phyloP scores from a whole-genome alignment of 1,140 invertebrate species.

The Vanessa tameamea region DNA sequence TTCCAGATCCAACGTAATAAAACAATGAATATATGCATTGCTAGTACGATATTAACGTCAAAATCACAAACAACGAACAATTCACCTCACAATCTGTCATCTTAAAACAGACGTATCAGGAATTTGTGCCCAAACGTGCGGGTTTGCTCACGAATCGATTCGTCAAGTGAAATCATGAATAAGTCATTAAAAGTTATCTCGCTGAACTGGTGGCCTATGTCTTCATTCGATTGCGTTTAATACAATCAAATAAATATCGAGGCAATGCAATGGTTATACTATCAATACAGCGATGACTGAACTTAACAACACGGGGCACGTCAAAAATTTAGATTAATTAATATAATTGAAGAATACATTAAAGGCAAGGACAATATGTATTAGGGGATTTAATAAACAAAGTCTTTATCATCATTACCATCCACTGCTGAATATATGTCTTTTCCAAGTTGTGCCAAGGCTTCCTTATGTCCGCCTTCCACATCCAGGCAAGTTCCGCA shows the following conservation, averaged over 20 bases:
- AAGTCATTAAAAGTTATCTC: slow-evolving; percentile 59
- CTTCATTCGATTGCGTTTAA: slow-evolving; percentile 24
- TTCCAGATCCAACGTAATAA: background rate
- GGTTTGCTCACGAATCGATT: slow-evolving; percentile 23
- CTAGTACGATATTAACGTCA: slow-evolving; percentile 12
- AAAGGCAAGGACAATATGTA: too few relatives aligned
- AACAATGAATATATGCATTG: background rate
- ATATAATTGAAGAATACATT: too few relatives aligned
- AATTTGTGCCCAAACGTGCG: slow-evolving; percentile 14
- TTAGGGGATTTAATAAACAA: too few relatives aligned
- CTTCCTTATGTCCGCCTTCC: too few relatives aligned
- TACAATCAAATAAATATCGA: slow-evolving; percentile 14
- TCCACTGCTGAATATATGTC: too few relatives aligned
- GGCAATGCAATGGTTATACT: too few relatives aligned
- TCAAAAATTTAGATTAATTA: too few relatives aligned
- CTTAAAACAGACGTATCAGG: slow-evolving; percentile 1
- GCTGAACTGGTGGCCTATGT: slow-evolving; percentile 50
- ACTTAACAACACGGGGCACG: too few relatives aligned
- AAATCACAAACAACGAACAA: slow-evolving; percentile 1
- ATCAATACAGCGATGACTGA: too few relatives aligned
- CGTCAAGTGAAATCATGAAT: slow-evolving; percentile 46
- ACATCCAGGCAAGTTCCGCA: too few relatives aligned
- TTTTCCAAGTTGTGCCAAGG: too few relatives aligned
- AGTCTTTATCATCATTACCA: too few relatives aligned
- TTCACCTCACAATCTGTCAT: slow-evolving; percentile 12